Evolutionary conservation across 2,113 vertebrate species (phyloP), one percentile per base, ranked within the genome.

Genomic region (Centropristis striata): DNA sequence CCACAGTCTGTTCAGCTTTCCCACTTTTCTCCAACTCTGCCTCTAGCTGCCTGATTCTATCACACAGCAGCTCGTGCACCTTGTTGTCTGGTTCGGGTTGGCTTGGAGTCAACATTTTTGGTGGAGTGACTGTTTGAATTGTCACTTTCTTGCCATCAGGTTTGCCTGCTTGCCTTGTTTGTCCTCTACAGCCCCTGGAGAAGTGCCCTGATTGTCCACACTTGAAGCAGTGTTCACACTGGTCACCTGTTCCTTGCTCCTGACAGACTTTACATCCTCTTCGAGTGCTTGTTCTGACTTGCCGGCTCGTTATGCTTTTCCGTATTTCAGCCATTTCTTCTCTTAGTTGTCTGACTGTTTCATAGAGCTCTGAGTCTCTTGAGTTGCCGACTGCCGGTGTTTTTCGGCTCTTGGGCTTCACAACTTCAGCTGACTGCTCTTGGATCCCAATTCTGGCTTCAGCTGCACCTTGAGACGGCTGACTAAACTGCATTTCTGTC

Each of bases 201-300:
- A 79, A 23, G 5, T 78, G 46, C 3, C 63, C 49, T 10, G 49
- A 1, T 5, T 58, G 47, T 8, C 79, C 65, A 64, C 65, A 81
- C 16, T 74, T 74, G 1, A 64, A 75, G 18, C 71, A 79, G 41
- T 75, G 70, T n/a, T 67, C 66, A 76, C 68, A 72, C 1, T 49
- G 23, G 23, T 49, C 76, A 54, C 53, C 3, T 41, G 4, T 15
- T 11, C 21, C 72, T 16, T 64, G 58, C 13, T 54, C 47, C 37
- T 41, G 21, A 15, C 68, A 58, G 1, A 1, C 13, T 53, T 10
- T 66, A 21, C 74, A 83, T 60, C 41, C 80, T 47, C 18, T 76
- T 9, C 6, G 23, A 1, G 12, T 20, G 5, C 4, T 53, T 1
- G 1, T 27, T 58, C 32, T 72, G 4, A 2, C 10, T 61, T 27